Evolutionary conservation across 2,888 invertebrate species (phyloP), one percentile per base, ranked within the genome.

Genomic region (Crocallis elinguaria): DNA sequence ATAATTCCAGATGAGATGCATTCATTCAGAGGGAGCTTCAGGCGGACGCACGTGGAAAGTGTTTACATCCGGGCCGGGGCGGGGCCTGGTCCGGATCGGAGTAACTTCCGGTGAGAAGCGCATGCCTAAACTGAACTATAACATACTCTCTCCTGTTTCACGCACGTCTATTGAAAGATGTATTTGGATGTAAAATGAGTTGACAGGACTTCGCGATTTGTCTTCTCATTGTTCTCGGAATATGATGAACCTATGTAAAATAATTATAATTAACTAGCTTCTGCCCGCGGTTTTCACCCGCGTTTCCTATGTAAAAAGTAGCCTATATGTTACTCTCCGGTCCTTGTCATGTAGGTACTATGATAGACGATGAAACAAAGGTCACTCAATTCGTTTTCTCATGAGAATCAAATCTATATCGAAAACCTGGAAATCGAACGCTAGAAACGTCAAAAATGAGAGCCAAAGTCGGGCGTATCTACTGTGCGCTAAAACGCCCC

Each of bases 31-130:
- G 63, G 61, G 67, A 73, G 76, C 70, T 77, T 75, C 69, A 67
- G 68, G 73, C 80, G 82, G 80, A 79, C 77, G 82, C 84, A 84
- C 81, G 76, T 84, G 86, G 85, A 86, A n/a, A 84, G 81, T 86
- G 86, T 85, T 86, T 84, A 84, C 82, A 83, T 88, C 87, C 86
- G 85, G 66, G 63, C 60, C 53, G 57, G 13, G 61, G 2, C 14
- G 6, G 35, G 17, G 23, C 25, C 35, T 19, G 39, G 30, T 7
- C 68, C 65, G 53, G 25, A 12, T 6, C 19, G 19, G 12, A 11
- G 11, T 29, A 29, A 12, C 73, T 73, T 74, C 80, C 80, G 74
- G 72, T 67, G 52, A 19, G 33, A 41, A 8, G 21, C 19, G 11
- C 12, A 25, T n/a, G 16, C 21, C 36, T 23, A 29, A n/a, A 30